Evolutionary conservation across 2,113 vertebrate species (phyloP), one percentile per base, ranked within the genome.

Genomic region (Cheirogaleus medius): DNA sequence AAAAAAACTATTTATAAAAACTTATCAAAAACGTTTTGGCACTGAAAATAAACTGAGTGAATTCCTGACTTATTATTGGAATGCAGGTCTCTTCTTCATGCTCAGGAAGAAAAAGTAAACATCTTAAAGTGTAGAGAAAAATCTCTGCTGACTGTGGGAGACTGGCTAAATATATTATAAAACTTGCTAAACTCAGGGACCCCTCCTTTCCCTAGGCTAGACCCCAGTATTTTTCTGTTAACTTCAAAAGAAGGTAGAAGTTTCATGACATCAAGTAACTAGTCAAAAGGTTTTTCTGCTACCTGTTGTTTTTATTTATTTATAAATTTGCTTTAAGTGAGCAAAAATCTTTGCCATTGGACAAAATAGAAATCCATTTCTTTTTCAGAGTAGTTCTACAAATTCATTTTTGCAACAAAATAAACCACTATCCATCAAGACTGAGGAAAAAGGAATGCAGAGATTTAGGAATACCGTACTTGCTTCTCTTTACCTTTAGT

Each of bases 1-100:
- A 54, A 87, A 90, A 44, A 96, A 94, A 85, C 85, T 82, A 54
- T n/a, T 92, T 87, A 21, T 64, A 56, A 71, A 52, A 92, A 34
- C 1, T 3, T 68, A 90, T 74, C 54, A 84, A 88, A 94, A 84
- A 54, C 34, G 58, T 77, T 58, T 80, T 92, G 69, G 86, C 47
- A 39, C 4, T 64, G 74, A 93, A 91, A 80, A 97, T 58, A 96
- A 92, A 76, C 25, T 0, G 6, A 93, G 71, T 71, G 49, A 94
- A 93, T 93, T 58, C 10, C 60, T 2, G 21, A 44, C 42, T 96
- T 64, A 66, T 96, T 64, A 66, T 42, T 87, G 87, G 91, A 95
- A 90, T 94, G 73, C 77, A 74, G 42, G 84, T 86, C 42, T 47
- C 32, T 34, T 78, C 14, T 92, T 91, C n/a, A 32, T 42, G 52